Base-by-base conservation (phyloP, 2,888 invertebrate species). In the Coenonympha arcania region DNA sequence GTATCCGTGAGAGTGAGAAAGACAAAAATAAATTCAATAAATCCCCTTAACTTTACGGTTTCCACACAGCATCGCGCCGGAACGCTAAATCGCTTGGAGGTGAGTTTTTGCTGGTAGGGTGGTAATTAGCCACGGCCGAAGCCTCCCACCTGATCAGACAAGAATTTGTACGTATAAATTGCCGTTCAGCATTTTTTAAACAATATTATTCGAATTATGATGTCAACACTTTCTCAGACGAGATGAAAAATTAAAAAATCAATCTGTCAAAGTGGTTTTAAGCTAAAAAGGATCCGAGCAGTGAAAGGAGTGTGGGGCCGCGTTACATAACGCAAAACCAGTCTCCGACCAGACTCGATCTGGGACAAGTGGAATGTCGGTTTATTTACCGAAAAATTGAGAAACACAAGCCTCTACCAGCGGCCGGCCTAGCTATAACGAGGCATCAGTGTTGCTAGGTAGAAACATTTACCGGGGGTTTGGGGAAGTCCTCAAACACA, bases 311-410 rank as follows among this genome's bases (percentile, higher is more conserved):
- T 13, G 4, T 15, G 15, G 8, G 15, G 16, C 8, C 34, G 22
- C 28, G 40, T 55, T 55, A 55, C 49, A 52, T 52, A 55, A 55
- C 49, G 22, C n/a, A 6, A 33, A 55, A 55, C 55, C 52, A 47
- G 55, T 55, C 52, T 40, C 22, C 13, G 37, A 48, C 52, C 53
- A 30, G 49, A 15, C 26, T 16, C 41, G 37, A 52, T 49, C 31
- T 55, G 30, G 55, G 48, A 43, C 55, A 40, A 37, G 46, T 33
- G 26, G 48, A 15, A 52, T 52, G 46, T 31, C 36, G 46, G 53
- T 42, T 26, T 53, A 45, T 53, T 53, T 50, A 53, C 45, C 52
- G 6, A 50, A 53, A 50, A 50, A 53, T 53, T 53, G 53, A 46
- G 53, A 53, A 53, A 53, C 30, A 48, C 39, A n/a, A n/a, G 31